Evolutionary conservation across 1,140 invertebrate species (phyloP).

Genomic region (Solenopsis invicta): DNA sequence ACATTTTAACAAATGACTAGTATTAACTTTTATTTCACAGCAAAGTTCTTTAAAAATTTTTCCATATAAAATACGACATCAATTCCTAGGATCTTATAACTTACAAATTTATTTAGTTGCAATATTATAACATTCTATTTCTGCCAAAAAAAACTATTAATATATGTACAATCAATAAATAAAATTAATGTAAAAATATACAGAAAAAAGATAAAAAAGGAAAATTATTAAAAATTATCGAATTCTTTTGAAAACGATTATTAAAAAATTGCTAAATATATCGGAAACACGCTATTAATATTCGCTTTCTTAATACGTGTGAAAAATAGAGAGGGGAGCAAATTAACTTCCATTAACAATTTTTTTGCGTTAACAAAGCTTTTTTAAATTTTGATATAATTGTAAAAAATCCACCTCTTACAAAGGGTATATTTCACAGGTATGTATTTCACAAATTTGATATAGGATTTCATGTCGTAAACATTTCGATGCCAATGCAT

Average conservation of each 20-base stretch:
- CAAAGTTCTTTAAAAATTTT: conserved; percentile 24
- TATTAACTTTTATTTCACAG: conserved; percentile 22
- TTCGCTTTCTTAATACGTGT: background rate
- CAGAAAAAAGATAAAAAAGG: background rate
- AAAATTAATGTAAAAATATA: background rate
- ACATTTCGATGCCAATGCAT: too few relatives aligned
- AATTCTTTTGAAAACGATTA: background rate
- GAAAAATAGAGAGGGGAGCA: background rate
- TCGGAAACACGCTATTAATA: background rate
- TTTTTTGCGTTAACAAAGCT: background rate
- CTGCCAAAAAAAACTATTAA: background rate
- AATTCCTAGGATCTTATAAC: background rate
- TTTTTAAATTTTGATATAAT: background rate
- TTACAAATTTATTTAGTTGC: background rate
- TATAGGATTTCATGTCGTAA: too few relatives aligned
- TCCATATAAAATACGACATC: background rate
- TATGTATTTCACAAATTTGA: too few relatives aligned
- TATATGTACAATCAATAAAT: background rate
- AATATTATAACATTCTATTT: background rate
- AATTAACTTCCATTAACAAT: background rate
- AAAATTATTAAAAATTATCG: background rate
- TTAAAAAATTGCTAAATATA: background rate
- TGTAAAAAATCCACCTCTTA: background rate
- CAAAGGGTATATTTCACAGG: too few relatives aligned
- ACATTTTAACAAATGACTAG: conserved; percentile 41